phyloP scores from a whole-genome alignment of 1,140 invertebrate species.

The Eumaeus atala region DNA sequence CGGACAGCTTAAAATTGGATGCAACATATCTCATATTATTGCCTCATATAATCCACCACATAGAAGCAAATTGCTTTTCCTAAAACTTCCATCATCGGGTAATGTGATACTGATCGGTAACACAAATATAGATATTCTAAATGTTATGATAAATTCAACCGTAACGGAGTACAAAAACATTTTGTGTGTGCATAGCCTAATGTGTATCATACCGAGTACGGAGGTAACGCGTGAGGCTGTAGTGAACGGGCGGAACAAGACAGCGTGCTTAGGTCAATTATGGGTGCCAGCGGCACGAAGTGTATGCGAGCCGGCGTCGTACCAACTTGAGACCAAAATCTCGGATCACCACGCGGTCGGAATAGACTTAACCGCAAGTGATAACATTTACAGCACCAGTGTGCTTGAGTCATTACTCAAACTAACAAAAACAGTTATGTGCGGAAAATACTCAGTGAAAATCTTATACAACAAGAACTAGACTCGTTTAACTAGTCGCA shows the following conservation, averaged over 20 bases:
- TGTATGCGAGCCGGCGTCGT: not conserved
- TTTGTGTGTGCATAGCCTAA: slow-evolving; percentile 18
- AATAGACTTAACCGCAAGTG: too few relatives aligned
- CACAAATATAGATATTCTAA: slow-evolving; percentile 25
- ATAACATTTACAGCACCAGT: too few relatives aligned
- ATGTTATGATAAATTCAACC: slow-evolving; percentile 1
- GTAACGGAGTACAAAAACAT: slow-evolving; percentile 21
- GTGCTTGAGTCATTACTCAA: too few relatives aligned
- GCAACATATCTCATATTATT: slow-evolving; percentile 1
- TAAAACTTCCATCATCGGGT: slow-evolving; percentile 17
- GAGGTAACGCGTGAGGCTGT: slow-evolving; percentile 12
- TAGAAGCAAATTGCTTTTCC: slow-evolving; percentile 12
- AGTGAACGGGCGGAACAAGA: slow-evolving; percentile 9
- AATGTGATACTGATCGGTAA: slow-evolving; percentile 25
- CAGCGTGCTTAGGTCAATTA: slow-evolving; percentile 29
- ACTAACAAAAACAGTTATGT: not conserved
- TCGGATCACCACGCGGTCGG: slow-evolving; percentile 24
- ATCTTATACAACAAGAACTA: not conserved
- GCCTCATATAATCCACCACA: not conserved
- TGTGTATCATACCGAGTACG: not conserved
- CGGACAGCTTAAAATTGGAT: not conserved
- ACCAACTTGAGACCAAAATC: slow-evolving; percentile 13
- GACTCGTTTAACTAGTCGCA: not conserved
- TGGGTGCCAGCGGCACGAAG: slow-evolving; percentile 26
- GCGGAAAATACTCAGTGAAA: not conserved